phyloP scores from a whole-genome alignment of 1,140 invertebrate genomes.

The Drosophila ambigua region DNA sequence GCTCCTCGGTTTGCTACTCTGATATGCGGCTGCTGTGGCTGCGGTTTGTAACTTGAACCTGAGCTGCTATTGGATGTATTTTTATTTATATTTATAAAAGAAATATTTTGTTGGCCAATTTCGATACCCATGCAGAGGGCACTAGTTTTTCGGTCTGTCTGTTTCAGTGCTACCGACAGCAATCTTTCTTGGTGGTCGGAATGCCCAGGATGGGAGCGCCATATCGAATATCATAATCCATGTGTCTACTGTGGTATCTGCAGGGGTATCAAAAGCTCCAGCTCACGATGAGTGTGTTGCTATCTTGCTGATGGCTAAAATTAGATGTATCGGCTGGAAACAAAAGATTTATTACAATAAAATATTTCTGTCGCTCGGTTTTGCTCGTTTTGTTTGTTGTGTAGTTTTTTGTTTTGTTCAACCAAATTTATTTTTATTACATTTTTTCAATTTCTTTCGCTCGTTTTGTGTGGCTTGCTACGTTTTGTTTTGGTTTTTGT shows the following conservation, averaged over 20 bases:
- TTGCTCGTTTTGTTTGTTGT: conserved; percentile 17
- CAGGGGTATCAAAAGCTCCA: too few relatives aligned
- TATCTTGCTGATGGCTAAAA: conserved; percentile 10
- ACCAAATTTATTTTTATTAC: conserved; percentile 77
- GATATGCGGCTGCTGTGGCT: conserved; percentile 9
- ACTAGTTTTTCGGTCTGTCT: too few relatives aligned
- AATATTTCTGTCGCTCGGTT: conserved; percentile 57
- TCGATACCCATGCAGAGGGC: too few relatives aligned
- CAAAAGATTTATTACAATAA: conserved; percentile 80
- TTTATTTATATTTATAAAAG: conserved; percentile 39
- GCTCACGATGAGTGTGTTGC: neutral
- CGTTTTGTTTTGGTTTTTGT: conserved; percentile 48
- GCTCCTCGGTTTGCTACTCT: neutral
- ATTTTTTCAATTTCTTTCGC: conserved; percentile 74
- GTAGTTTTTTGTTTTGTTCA: conserved; percentile 52
- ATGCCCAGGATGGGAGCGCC: too few relatives aligned
- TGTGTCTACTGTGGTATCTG: too few relatives aligned
- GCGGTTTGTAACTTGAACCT: conserved; percentile 63
- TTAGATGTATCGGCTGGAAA: conserved; percentile 52
- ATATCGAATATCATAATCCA: too few relatives aligned
- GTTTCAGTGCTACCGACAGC: too few relatives aligned
- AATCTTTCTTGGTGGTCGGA: too few relatives aligned
- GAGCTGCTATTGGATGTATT: conserved; percentile 19
- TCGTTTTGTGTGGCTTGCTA: conserved; percentile 49
- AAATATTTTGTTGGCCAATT: conserved; percentile 27